Conservation (phyloP, 2,888 invertebrate species). For the Andrena haemorrhoa region DNA sequence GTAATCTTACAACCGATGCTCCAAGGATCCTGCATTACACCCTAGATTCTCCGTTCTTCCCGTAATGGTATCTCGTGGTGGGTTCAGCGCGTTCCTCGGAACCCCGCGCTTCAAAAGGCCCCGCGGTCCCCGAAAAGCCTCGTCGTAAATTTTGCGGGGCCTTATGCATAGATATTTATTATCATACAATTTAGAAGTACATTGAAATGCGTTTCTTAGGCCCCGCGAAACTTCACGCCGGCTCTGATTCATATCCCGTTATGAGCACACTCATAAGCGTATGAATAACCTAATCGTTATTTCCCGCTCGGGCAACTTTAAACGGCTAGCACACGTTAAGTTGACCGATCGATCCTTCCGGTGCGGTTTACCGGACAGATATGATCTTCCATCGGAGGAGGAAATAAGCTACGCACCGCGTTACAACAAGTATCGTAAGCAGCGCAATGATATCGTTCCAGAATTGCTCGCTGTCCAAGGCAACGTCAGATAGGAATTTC, state of each 20-base stretch:
- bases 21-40: background rate
- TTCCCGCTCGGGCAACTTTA: background rate
- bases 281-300: background rate
- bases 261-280: background rate
- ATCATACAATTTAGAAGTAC: too few species aligned
- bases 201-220: too few species aligned
- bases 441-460: slow-evolving; percentile 93
- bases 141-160: too few species aligned
- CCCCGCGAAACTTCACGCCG: too few species aligned
- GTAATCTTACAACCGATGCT: background rate
- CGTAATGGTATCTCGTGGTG: too few species aligned
- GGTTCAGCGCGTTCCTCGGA: too few species aligned
- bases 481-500: slow-evolving; percentile 93
- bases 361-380: slow-evolving; percentile 87
- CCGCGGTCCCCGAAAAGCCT: too few species aligned
- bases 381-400: slow-evolving; percentile 92
- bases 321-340: background rate
- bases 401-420: slow-evolving; percentile 89
- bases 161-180: too few species aligned
- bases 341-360: background rate
- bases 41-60: background rate
- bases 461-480: slow-evolving; percentile 92
- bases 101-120: too few species aligned
- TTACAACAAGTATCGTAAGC: slow-evolving; percentile 88
- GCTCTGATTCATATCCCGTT: background rate